phyloP scores from a whole-genome alignment of 2,888 invertebrate genomes.

The Trichogramma evanescens region DNA sequence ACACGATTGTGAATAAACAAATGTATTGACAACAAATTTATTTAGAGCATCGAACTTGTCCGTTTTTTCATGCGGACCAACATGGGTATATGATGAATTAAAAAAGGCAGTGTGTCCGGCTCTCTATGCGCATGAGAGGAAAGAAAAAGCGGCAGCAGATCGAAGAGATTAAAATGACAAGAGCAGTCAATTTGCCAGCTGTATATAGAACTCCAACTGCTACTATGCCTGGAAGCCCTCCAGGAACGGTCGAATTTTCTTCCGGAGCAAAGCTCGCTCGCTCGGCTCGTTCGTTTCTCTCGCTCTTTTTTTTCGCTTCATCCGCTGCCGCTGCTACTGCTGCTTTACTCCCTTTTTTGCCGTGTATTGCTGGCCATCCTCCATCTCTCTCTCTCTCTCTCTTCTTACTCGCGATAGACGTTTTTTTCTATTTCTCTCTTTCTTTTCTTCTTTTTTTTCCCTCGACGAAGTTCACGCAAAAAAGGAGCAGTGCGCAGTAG shows the following conservation, averaged over 20 bases:
- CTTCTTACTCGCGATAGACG: neutral
- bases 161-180: slow-evolving; percentile 24
- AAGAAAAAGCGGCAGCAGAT: slow-evolving; percentile 6
- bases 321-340: slow-evolving; percentile 9
- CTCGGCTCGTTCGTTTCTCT: neutral
- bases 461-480: neutral
- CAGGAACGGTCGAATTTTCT: slow-evolving; percentile 19
- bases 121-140: too few relatives aligned
- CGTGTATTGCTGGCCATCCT: neutral
- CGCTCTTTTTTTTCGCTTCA: slow-evolving; percentile 14
- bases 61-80: too few relatives aligned
- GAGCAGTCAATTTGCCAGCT: slow-evolving; percentile 22
- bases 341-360: neutral
- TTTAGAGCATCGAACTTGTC: too few relatives aligned
- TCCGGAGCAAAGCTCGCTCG: neutral
- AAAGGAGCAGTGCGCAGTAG: neutral
- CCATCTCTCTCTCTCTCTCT: neutral
- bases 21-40: too few relatives aligned
- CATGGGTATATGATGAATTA: too few relatives aligned
- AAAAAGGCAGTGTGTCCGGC: too few relatives aligned
- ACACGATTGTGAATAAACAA: too few relatives aligned
- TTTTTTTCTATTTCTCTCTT: neutral
- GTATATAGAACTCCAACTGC: neutral
- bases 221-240: slow-evolving; percentile 17
- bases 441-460: neutral